These are phyloP conservation scores for Aleadryas rufinucha DNA, from an alignment of 2,113 vertebrate species.

Conservation along the genomic window DNA sequence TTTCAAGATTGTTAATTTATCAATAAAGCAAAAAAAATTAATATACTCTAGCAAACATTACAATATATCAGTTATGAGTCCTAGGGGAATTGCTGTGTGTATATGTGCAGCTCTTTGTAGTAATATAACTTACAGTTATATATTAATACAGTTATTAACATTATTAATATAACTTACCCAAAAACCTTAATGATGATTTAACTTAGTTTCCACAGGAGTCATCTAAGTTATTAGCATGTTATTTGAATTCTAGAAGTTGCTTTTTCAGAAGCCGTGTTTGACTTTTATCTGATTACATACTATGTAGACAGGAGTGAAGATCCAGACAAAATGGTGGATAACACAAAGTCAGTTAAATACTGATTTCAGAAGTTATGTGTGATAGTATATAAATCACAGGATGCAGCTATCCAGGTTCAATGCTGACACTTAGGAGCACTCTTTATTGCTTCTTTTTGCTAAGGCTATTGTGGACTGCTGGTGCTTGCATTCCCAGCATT, in stretches of 20 bases:
- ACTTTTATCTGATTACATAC: neutral
- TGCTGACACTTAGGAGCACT: neutral
- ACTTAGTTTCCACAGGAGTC: neutral
- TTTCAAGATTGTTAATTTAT: neutral
- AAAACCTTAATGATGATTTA: neutral
- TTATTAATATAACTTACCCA: neutral
- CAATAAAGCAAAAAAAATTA: neutral
- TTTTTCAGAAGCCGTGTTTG: neutral
- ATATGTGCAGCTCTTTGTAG: neutral
- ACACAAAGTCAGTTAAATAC: neutral
- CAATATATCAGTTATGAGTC: neutral
- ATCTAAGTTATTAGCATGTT: neutral
- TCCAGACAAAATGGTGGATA: neutral
- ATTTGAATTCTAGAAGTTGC: neutral
- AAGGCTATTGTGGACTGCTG: neutral
- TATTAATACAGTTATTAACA: neutral
- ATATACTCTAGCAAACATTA: neutral
- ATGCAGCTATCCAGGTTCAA: neutral
- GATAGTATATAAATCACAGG: neutral
- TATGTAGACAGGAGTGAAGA: neutral
- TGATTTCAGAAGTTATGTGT: neutral
- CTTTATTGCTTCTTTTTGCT: neutral
- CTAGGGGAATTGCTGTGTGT: neutral
- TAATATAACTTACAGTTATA: neutral
- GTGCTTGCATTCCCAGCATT: neutral